Conservation (phyloP, 2,888 invertebrate species). For the Oscheius sp. region DNA sequence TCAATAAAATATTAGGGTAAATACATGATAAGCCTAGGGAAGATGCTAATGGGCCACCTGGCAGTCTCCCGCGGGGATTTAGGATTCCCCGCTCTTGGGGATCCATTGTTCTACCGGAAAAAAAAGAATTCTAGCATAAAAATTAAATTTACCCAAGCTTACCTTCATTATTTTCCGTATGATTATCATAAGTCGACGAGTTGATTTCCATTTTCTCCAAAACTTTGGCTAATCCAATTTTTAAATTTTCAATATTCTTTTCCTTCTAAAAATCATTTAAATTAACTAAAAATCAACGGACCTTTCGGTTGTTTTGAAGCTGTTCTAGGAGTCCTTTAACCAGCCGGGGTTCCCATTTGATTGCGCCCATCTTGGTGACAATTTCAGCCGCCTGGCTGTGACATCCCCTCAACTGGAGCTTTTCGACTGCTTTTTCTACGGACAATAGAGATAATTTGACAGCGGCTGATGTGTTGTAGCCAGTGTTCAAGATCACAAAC, state of each 20-base stretch:
- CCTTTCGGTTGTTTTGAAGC: not conserved
- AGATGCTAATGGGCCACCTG: not conserved
- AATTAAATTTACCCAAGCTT: not conserved
- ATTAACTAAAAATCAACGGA: not conserved
- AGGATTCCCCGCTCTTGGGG: too few relatives aligned
- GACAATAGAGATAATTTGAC: conserved; percentile 54
- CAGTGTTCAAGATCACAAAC: conserved; percentile 49
- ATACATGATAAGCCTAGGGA: too few relatives aligned
- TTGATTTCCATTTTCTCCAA: conserved; percentile 5
- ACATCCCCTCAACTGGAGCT: conserved; percentile 38
- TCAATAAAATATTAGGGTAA: too few relatives aligned
- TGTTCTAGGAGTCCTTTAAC: too few relatives aligned
- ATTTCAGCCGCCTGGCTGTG: conserved; percentile 27
- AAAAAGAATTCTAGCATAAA: too few relatives aligned
- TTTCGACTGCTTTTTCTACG: conserved; percentile 46
- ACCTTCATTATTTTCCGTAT: conserved; percentile 7
- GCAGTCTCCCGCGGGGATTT: not conserved
- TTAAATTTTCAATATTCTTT: not conserved
- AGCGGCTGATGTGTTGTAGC: conserved; percentile 39
- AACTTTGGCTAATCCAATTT: not conserved
- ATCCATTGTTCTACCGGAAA: too few relatives aligned
- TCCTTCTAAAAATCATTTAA: conserved; percentile 16
- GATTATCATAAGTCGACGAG: conserved; percentile 20
- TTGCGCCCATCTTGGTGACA: conserved; percentile 5
- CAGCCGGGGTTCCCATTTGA: conserved; percentile 2